These are phyloP conservation scores for Neotoxoptera formosana DNA, from an alignment of 1,140 invertebrate genomes.

Conservation along the genomic window DNA sequence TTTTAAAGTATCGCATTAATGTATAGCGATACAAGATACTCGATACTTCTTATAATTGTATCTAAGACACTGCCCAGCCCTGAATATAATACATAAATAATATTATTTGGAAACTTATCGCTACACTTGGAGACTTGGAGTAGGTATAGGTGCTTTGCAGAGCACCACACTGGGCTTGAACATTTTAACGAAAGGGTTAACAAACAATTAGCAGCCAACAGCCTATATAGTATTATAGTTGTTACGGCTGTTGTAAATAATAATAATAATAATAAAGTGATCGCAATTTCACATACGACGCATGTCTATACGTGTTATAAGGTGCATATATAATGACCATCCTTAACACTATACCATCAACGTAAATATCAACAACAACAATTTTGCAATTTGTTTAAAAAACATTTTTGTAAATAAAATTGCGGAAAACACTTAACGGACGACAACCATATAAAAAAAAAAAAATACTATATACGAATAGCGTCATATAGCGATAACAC, in stretches of 20 bases:
- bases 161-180: not conserved
- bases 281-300: not conserved
- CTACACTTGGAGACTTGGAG: not conserved
- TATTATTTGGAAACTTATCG: not conserved
- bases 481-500: not conserved
- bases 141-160: not conserved
- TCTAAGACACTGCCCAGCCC: too few relatives aligned
- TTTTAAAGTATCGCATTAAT: too few relatives aligned
- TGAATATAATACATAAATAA: too few relatives aligned
- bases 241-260: not conserved
- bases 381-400: not conserved
- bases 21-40: too few relatives aligned
- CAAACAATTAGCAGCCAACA: not conserved
- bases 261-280: slow-evolving; percentile 7
- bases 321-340: not conserved
- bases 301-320: not conserved
- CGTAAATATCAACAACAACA: not conserved
- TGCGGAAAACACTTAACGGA: not conserved
- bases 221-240: slow-evolving; percentile 9
- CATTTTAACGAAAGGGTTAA: not conserved
- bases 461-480: not conserved
- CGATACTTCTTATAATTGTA: too few relatives aligned
- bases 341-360: not conserved
- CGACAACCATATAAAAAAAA: not conserved
- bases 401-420: slow-evolving; percentile 3